A percentile compares a stretch with the other conserved stretches of the same genome.
These are phyloP conservation scores for Silurus glanis DNA, from an alignment of 2,113 vertebrate genomes.

Conservation along the genomic window DNA sequence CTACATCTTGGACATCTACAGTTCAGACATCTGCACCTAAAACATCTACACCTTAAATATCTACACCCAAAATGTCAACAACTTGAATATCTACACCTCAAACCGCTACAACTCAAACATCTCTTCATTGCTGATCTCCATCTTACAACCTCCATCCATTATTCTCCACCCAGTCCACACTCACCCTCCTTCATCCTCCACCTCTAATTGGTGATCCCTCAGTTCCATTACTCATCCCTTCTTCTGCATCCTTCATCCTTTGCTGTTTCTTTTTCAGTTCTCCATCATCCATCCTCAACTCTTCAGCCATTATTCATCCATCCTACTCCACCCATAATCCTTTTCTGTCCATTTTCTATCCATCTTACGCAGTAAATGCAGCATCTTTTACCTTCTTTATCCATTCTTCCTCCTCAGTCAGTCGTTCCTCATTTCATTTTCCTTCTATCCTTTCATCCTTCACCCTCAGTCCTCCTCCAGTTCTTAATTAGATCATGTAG, in stretches of 20 bases:
- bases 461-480: not conserved
- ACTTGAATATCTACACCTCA: too few relatives aligned
- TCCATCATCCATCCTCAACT: not conserved
- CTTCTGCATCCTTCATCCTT: not conserved
- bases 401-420: not conserved
- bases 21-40: too few relatives aligned
- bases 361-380: too few relatives aligned
- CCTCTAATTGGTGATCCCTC: not conserved
- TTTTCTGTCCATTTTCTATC: not conserved
- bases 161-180: not conserved
- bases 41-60: too few relatives aligned
- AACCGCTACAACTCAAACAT: too few relatives aligned
- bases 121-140: not conserved
- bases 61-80: too few relatives aligned
- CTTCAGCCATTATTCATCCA: not conserved
- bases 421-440: not conserved
- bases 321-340: not conserved
- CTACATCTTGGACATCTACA: too few relatives aligned
- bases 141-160: not conserved
- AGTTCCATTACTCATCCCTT: too few relatives aligned
- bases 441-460: not conserved
- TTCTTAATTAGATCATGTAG: slow-evolving; percentile 24
- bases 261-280: not conserved
- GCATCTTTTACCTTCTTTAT: too few relatives aligned
- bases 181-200: not conserved